These are phyloP conservation scores for Urocyon cinereoargenteus DNA, from an alignment of 2,797 vertebrate species.

Conservation along the genomic window DNA sequence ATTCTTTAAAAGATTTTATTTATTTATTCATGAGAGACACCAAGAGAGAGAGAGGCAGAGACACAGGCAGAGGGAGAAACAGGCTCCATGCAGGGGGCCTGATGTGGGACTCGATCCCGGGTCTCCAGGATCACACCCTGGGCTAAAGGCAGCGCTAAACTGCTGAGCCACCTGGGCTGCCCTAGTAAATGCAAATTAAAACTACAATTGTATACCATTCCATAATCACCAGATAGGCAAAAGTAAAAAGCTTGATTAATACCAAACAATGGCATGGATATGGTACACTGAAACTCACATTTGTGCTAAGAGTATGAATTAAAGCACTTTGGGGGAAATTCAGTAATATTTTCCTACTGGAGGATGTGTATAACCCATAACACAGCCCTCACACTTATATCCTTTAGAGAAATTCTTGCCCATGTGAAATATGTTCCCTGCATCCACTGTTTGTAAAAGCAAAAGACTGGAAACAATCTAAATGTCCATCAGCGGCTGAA, in stretches of 20 bases:
- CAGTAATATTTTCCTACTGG: background rate
- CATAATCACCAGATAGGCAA: background rate
- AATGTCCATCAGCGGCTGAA: background rate
- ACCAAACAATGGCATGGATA: background rate
- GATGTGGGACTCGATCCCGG: no score
- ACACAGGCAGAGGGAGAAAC: no score
- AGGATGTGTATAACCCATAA: background rate
- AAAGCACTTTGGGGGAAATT: background rate
- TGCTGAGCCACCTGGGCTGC: no score
- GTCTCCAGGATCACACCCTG: no score
- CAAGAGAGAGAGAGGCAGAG: no score
- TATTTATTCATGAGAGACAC: no score
- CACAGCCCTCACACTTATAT: background rate
- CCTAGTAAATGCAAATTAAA: background rate
- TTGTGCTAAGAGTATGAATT: background rate
- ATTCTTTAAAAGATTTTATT: no score
- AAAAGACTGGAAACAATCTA: constrained; percentile 46
- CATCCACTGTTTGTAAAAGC: constrained; percentile 33
- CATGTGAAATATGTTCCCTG: background rate
- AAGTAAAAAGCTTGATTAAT: background rate
- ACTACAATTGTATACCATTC: background rate
- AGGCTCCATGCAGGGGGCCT: no score
- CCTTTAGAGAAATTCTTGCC: constrained; percentile 7
- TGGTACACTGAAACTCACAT: background rate
- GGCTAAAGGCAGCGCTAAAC: no score